Percentiles rank a stretch among this genome's conserved stretches.
Evolutionary conservation across 2,888 invertebrate species (phyloP).

Genomic region (Salpingus planirostris): DNA sequence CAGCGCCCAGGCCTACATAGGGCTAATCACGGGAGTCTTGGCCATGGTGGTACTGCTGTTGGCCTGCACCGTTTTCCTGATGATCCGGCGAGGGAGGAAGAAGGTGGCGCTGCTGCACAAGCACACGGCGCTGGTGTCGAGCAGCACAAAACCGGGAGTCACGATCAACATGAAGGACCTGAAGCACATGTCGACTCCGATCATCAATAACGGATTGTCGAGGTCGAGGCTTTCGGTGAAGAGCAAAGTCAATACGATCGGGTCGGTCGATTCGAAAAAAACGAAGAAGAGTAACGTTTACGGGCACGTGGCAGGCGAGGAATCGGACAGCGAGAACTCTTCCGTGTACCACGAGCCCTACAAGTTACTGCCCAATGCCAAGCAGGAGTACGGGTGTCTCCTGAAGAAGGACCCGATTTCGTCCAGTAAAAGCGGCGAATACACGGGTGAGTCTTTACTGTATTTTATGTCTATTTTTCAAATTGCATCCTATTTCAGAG

Average conservation of each 20-base stretch:
- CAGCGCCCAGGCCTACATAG: conserved; percentile 51
- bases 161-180: conserved; percentile 53
- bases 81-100: conserved; percentile 57
- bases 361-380: conserved; percentile 44
- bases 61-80: conserved; percentile 55
- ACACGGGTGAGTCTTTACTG: conserved; percentile 44
- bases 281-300: conserved; percentile 40
- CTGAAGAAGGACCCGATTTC: conserved; percentile 44
- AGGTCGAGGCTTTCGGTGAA: conserved; percentile 44
- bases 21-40: conserved; percentile 58
- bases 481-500: background rate
- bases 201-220: conserved; percentile 48
- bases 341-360: conserved; percentile 51
- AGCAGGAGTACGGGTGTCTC: conserved; percentile 45
- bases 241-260: conserved; percentile 35
- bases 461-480: background rate
- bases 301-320: conserved; percentile 44
- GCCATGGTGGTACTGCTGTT: conserved; percentile 57
- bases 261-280: conserved; percentile 35
- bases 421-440: conserved; percentile 47
- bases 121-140: conserved; percentile 51
- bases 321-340: conserved; percentile 49
- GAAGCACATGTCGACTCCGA: conserved; percentile 49
- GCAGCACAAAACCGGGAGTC: conserved; percentile 46
- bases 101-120: conserved; percentile 54